Base-by-base conservation (phyloP, 2,797 vertebrate genomes). In the Gymnothorax javanicus region DNA sequence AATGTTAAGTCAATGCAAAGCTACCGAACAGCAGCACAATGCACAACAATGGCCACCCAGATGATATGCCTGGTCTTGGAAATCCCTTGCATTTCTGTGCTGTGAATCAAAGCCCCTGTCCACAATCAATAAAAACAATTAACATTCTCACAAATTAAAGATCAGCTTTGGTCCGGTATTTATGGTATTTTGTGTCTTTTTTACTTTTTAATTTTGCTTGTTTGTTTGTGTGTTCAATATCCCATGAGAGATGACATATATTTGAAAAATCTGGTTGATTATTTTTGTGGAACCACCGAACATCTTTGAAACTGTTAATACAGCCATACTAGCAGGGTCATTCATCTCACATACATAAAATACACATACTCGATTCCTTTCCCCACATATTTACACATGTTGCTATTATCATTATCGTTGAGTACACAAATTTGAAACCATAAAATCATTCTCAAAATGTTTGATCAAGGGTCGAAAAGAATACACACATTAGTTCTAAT, bases 1-100 rank as follows among this genome's bases (percentile, higher is more conserved):
- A 84, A 84, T 84, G 83, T 84, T 27, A 83, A 67, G 83, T 84
- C 12, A 64, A 84, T n/a, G 4, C 59, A 64, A 64, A 60, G 43
- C 83, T 52, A 50, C 9, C 33, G 33, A 50, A 52, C 59, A 84
- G 83, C 83, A 27, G 57, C 50, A 54, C 17, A 54, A n/a, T 54
- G 54, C 1, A 67, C 43, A 33, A 64, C 17, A 67, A 84, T 84
- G 7, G 7, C 67, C 23, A 64, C 11, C 67, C 17, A 58, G 27
- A 59, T 17, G 27, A 59, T 62, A 59, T 83, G 20, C 33, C n/a
- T 84, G 17, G 3, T 57, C 23, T 50, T 57, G 8, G 52, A 62
- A 50, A 57, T 69, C n/a, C 60, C 60, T 73, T 25, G 33, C 52
- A 54, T 71, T 85, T 50, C 52, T 54, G 6, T 23, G 9, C 54